Base-by-base conservation (phyloP, 2,888 invertebrate genomes). In the Arrhopalites spinosus region DNA sequence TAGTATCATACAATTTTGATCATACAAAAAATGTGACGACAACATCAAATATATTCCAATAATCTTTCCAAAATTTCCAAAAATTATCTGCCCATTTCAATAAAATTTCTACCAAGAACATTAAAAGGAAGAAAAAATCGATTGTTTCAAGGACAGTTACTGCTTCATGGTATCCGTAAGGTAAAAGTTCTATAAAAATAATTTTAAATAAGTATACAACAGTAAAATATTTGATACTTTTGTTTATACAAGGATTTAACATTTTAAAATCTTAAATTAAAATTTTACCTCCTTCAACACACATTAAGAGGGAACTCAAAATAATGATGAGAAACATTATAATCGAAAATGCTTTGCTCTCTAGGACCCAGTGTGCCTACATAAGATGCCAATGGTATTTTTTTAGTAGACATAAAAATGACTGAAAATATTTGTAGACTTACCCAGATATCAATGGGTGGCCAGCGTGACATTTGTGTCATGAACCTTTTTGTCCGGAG, bases 51-150 rank as follows among this genome's bases (percentile, higher is more conserved):
- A 78, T 45, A 43, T 82, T 82, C 81, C 82, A 81, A 2, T 77
- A 78, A 29, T 81, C 80, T n/a, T 43, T 27, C 82, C 82, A 82
- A 69, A 82, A 82, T 1, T 59, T 68, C 0, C 67, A 53, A 68
- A 82, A 82, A 70, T 80, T 75, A 25, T 82, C 82, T 15, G 78
- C 36, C 81, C 81, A 82, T 63, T 81, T 82, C 0, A 82, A 66
- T 20, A 79, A 15, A 23, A 82, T 82, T 73, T 82, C 82, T 0
- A 78, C 75, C 0, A 36, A 36, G 11, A 36, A 36, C 36, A 36
- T 36, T 36, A 36, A 36, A 11, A 36, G 36, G 36, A 36, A 36
- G 36, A 36, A 36, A 36, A 36, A 36, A 11, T 36, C 36, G 36
- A 36, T 36, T 7, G 36, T 7, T 11, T 36, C 36, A 11, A 36